These are phyloP conservation scores for Diplazon laetatorius DNA, from an alignment of 2,888 invertebrate species.

Conservation along the genomic window DNA sequence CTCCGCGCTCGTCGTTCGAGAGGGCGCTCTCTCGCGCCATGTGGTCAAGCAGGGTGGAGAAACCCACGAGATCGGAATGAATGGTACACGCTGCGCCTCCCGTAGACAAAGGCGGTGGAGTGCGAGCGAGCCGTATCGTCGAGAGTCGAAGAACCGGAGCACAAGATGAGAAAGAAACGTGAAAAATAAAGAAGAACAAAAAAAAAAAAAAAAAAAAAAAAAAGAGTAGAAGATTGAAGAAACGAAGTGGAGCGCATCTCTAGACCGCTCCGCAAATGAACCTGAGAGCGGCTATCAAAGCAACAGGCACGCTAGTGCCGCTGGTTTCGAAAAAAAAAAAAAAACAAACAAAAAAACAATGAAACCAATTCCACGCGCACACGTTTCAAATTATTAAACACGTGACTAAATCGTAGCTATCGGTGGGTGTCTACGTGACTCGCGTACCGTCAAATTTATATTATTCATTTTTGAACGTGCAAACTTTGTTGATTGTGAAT, in stretches of 20 bases:
- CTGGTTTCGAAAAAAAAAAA: background rate
- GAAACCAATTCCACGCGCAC: slow-evolving; percentile 39
- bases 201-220: slow-evolving; percentile 16
- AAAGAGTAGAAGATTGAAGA: slow-evolving; percentile 32
- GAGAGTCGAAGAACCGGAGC: slow-evolving; percentile 49
- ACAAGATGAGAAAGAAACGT: slow-evolving; percentile 2
- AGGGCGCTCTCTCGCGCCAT: slow-evolving; percentile 62
- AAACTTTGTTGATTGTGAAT: slow-evolving; percentile 14
- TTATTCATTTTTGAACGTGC: background rate
- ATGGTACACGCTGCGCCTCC: slow-evolving; percentile 35
- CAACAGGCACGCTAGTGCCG: background rate
- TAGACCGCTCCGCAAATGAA: slow-evolving; percentile 16
- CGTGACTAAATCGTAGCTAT: slow-evolving; percentile 52
- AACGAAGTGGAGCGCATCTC: slow-evolving; percentile 41
- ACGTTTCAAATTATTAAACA: slow-evolving; percentile 56
- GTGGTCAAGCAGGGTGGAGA: slow-evolving; percentile 55
- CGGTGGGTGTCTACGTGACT: slow-evolving; percentile 45
- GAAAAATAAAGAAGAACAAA: slow-evolving; percentile 5
- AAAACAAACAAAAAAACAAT: slow-evolving; percentile 36
- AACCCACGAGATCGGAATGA: slow-evolving; percentile 41
- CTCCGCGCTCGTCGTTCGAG: slow-evolving; percentile 61
- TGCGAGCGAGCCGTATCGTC: slow-evolving; percentile 28
- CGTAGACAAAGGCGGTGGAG: slow-evolving; percentile 53
- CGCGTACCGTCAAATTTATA: slow-evolving; percentile 14
- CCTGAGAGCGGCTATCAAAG: background rate